phyloP scores from a whole-genome alignment of 2,888 invertebrate genomes.

The Hypomecis atomaria region DNA sequence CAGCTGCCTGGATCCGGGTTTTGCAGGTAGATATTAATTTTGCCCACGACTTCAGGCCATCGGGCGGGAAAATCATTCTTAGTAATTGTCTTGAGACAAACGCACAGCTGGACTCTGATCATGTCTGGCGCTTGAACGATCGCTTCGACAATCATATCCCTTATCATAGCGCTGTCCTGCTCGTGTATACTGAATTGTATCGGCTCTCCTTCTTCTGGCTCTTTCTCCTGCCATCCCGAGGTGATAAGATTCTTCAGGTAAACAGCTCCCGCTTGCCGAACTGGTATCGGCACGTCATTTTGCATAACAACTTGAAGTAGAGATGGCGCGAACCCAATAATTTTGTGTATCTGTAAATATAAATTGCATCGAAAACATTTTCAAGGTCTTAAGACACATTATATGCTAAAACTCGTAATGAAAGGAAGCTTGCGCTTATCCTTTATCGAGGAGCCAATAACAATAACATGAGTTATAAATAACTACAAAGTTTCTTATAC shows the following conservation, averaged over 20 bases:
- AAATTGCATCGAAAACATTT: background rate
- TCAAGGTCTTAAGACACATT: too few relatives aligned
- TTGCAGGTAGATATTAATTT: constrained; percentile 96
- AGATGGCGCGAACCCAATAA: constrained; percentile 97
- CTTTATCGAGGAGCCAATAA: too few relatives aligned
- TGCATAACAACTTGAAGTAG: constrained; percentile 97
- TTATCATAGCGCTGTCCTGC: constrained; percentile 96
- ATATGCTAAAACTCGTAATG: too few relatives aligned
- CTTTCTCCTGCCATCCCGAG: constrained; percentile 94
- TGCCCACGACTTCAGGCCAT: constrained; percentile 98
- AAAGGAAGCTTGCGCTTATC: too few relatives aligned
- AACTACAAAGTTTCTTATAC: too few relatives aligned
- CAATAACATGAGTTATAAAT: too few relatives aligned
- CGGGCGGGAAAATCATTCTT: constrained; percentile 97
- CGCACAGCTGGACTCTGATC: constrained; percentile 95
- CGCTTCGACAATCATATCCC: constrained; percentile 97
- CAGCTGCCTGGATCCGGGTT: constrained; percentile 94
- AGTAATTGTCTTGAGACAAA: constrained; percentile 96
- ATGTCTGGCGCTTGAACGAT: constrained; percentile 96
- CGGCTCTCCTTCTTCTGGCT: constrained; percentile 89
- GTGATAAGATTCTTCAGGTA: constrained; percentile 97
- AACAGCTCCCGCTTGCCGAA: constrained; percentile 97
- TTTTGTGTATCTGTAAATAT: constrained; percentile 82
- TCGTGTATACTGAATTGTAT: constrained; percentile 96
- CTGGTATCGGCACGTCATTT: constrained; percentile 94